Evolutionary conservation across 2,113 vertebrate species (phyloP).

Genomic region (Euleptes europaea): DNA sequence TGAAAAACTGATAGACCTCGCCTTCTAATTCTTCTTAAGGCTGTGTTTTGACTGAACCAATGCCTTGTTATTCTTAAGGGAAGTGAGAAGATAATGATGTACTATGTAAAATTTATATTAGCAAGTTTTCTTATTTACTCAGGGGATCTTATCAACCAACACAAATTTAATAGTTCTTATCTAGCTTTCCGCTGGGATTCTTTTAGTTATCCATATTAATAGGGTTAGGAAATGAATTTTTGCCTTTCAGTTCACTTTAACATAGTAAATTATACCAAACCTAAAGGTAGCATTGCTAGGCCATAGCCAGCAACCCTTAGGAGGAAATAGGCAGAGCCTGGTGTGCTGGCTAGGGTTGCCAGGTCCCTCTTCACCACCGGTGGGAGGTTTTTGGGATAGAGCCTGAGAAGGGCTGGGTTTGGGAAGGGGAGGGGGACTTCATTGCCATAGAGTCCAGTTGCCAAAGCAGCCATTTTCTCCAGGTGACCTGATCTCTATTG

Average conservation of each 20-base stretch:
- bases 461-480: too few species aligned
- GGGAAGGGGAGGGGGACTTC: too few species aligned
- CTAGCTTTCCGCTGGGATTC: constrained; percentile 9
- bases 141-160: constrained; percentile 22
- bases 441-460: too few species aligned
- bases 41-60: constrained; percentile 23
- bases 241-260: neutral
- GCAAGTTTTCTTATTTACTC: constrained; percentile 15
- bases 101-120: constrained; percentile 24
- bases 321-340: too few species aligned
- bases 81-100: constrained; percentile 25
- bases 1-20: neutral
- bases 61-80: constrained; percentile 16
- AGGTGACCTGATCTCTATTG: too few species aligned
- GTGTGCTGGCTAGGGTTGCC: too few species aligned
- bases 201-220: constrained; percentile 26
- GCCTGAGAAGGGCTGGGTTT: too few species aligned
- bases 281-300: neutral
- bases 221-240: constrained; percentile 16
- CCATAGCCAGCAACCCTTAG: too few species aligned
- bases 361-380: too few species aligned
- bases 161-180: constrained; percentile 32
- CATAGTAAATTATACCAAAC: neutral
- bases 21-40: constrained; percentile 3
- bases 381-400: too few species aligned